Evolutionary conservation across 1,140 invertebrate species (phyloP), one percentile per base, ranked within the genome.

Genomic region (Drosophila leontia): DNA sequence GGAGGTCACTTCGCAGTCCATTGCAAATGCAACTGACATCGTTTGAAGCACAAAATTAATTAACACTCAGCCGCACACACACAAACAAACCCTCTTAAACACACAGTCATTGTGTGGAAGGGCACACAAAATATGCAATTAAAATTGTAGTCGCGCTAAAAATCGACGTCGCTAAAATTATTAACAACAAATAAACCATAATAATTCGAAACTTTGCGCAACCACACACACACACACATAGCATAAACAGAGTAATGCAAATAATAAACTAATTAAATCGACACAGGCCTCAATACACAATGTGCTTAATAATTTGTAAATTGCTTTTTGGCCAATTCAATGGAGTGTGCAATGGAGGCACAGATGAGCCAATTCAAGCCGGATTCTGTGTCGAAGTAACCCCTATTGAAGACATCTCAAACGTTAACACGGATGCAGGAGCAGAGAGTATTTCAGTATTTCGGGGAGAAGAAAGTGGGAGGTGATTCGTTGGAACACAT

Each of bases 211-310:
- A 77, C 70, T 70, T 59, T 45, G 35, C 53, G 29, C 48, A 41
- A 44, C 23, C 65, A 47, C 62, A 60, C 62, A 62, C 39, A 47
- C 56, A 51, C 34, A 42, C 35, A 51, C 56, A 44, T 41, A 50
- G 47, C 56, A 44, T 37, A 56, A 34, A 59, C 23, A 17, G 61
- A 62, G 78, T 53, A 72, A 63, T 48, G 58, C 45, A 80, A 78
- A 87, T 80, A 87, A 88, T 87, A 80, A 91, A 87, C 82, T 91
- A 91, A 91, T 91, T 91, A 91, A 82, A 91, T 87, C 86, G 81
- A 82, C 72, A 78, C 63, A 83, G 47, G 59, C 74, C 74, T 59
- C 44, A 56, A 55, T 84, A 62, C 67, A 72, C 48, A 77, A 63
- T 74, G 63, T 74, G 84, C 68, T 77, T 59, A 64, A 88, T 79